Evolutionary conservation across 2,888 invertebrate genomes (phyloP), one percentile per base, ranked within the genome.

Genomic region (Nymphalis polychloros): DNA sequence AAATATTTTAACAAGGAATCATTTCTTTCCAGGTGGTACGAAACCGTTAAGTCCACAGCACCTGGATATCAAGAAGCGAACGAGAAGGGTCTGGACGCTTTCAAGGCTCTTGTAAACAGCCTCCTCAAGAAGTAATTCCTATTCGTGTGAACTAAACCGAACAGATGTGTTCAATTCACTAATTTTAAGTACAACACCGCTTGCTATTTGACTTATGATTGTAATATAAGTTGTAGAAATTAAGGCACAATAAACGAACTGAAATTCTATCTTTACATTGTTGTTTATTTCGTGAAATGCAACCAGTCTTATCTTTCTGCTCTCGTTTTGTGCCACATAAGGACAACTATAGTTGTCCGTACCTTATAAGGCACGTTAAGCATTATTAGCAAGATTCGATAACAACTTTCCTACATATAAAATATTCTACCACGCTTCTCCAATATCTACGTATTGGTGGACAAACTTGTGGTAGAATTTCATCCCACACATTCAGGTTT

Each of bases 61-160:
- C 90, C 92, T 0, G 91, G 92, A 27, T 92, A 93, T 84, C 87
- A 90, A 79, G 94, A 94, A 67, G 91, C 94, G 70, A 94, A 94
- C 80, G 91, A 93, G 84, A 90, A 92, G 64, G 94, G 94, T 8
- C 81, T 93, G 63, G 89, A 90, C 59, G 93, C 93, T 20, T 94
- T 94, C 87, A 94, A 93, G 79, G 86, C 79, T 0, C 84, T 92
- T 48, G 88, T 89, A 76, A 87, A 84, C 78, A 87, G 82, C 79
- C 84, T 90, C 84, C 72, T 84, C 73, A 91, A 90, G 86, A 89
- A 90, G 85, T 89, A 84, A 86, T 19, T 46, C 13, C 16, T 53
- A 48, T 49, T 60, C 41, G 19, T 55, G 35, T 31, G 19, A 52
- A 65, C 59, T 52, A 41, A 50, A 50, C 49, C 10, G 41, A 41